phyloP scores from a whole-genome alignment of 2,797 vertebrate species.

The Hephaestus fuliginosus region DNA sequence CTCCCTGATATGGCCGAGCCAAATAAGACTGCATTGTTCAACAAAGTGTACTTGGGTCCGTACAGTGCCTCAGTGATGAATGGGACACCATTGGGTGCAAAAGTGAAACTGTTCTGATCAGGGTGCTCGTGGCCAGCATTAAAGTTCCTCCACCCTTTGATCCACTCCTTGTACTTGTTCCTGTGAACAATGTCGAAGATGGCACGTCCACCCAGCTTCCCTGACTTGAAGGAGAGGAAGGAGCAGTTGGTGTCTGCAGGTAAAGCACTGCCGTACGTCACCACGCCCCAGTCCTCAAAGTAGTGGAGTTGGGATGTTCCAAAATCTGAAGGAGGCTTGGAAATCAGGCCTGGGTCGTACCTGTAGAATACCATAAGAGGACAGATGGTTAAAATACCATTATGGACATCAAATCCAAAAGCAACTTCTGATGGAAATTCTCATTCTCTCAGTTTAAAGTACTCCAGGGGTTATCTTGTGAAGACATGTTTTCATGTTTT shows the following conservation, averaged over 20 bases:
- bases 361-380: slow-evolving; percentile 76
- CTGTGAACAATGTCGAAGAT: slow-evolving; percentile 97
- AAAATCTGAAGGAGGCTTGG: slow-evolving; percentile 91
- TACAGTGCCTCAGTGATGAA: slow-evolving; percentile 98
- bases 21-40: slow-evolving; percentile 96
- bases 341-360: slow-evolving; percentile 91
- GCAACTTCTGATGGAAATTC: background rate
- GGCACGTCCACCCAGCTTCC: slow-evolving; percentile 96
- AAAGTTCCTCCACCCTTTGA: slow-evolving; percentile 97
- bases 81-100: slow-evolving; percentile 93
- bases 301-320: slow-evolving; percentile 91
- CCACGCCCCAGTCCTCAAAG: slow-evolving; percentile 99
- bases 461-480: background rate
- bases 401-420: background rate
- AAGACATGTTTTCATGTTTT: background rate
- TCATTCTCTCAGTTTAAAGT: background rate
- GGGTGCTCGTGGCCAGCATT: slow-evolving; percentile 98
- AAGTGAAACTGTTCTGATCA: slow-evolving; percentile 97
- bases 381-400: background rate
- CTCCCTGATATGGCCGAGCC: slow-evolving; percentile 87
- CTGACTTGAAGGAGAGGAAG: slow-evolving; percentile 98
- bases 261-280: slow-evolving; percentile 93
- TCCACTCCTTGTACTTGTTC: slow-evolving; percentile 96
- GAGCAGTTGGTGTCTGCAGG: slow-evolving; percentile 90
- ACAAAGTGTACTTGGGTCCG: slow-evolving; percentile 95